A percentile compares a stretch with the other conserved stretches of the same genome.
Conservation (phyloP, 2,113 vertebrate genomes). For the Etia nguti region DNA sequence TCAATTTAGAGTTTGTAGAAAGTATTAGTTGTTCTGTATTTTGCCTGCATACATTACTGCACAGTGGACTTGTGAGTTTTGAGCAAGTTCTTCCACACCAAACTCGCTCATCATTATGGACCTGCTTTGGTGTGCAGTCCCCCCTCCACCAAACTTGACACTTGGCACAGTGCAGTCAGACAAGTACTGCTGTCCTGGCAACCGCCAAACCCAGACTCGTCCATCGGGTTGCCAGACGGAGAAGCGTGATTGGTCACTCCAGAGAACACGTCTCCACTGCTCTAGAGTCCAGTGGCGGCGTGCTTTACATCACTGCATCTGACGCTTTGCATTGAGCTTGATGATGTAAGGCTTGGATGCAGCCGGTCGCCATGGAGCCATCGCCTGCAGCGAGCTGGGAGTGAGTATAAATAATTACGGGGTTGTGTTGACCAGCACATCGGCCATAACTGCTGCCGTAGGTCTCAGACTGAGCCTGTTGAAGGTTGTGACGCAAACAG, state of each 20-base stretch:
- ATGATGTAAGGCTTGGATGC: not conserved
- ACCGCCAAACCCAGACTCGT: not conserved
- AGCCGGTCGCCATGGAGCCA: not conserved
- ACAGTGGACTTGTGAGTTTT: no score
- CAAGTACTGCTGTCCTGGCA: not conserved
- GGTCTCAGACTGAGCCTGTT: not conserved
- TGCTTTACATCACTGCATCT: not conserved
- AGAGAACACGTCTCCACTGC: not conserved
- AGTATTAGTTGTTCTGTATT: no score
- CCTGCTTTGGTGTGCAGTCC: not conserved
- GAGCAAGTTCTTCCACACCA: no score
- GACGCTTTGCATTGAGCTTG: not conserved
- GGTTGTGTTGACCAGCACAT: not conserved
- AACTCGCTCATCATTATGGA: not conserved
- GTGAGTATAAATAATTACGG: fast-evolving
- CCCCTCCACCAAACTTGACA: not conserved
- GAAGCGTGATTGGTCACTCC: not conserved
- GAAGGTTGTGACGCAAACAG: fast-evolving
- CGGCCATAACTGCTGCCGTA: fast-evolving
- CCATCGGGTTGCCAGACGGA: fast-evolving
- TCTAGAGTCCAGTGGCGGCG: not conserved
- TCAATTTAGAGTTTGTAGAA: no score
- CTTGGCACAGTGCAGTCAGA: not conserved
- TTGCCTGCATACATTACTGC: no score
- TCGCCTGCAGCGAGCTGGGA: not conserved